phyloP scores from a whole-genome alignment of 2,797 vertebrate species.

The Gambelia wislizenii region DNA sequence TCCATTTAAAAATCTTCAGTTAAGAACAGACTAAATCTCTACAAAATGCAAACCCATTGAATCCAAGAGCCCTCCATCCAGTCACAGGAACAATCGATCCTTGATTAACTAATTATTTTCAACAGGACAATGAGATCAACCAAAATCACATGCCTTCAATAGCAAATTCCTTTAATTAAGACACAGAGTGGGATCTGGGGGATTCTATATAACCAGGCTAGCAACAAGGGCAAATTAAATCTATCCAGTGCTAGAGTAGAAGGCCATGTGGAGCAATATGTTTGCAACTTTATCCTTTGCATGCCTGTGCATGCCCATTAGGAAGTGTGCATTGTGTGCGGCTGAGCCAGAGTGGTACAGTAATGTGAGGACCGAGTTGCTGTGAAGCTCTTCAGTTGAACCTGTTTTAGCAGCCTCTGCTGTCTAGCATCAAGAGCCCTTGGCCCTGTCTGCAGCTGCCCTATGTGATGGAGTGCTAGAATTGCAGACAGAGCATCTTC shows the following conservation, averaged over 20 bases:
- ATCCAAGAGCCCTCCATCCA: neutral
- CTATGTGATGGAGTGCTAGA: neutral
- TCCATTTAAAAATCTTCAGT: no score
- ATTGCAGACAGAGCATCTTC: neutral
- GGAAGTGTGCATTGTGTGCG: neutral
- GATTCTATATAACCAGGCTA: no score
- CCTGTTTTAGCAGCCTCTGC: neutral
- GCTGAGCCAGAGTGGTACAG: no score
- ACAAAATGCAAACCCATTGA: neutral
- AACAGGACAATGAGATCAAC: neutral
- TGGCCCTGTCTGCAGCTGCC: neutral
- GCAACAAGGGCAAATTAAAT: no score
- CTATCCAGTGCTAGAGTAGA: neutral
- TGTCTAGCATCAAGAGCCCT: neutral
- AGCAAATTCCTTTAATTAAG: neutral
- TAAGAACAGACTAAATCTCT: neutral
- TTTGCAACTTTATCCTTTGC: neutral
- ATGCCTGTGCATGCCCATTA: neutral
- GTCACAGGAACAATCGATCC: neutral
- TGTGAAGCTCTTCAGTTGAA: neutral
- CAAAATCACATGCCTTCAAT: neutral
- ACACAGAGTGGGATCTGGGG: neutral
- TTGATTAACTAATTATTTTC: neutral
- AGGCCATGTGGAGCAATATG: neutral
- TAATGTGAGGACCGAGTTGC: neutral